Base-by-base conservation (phyloP, 2,888 invertebrate genomes). In the Cephonodes hylas region DNA sequence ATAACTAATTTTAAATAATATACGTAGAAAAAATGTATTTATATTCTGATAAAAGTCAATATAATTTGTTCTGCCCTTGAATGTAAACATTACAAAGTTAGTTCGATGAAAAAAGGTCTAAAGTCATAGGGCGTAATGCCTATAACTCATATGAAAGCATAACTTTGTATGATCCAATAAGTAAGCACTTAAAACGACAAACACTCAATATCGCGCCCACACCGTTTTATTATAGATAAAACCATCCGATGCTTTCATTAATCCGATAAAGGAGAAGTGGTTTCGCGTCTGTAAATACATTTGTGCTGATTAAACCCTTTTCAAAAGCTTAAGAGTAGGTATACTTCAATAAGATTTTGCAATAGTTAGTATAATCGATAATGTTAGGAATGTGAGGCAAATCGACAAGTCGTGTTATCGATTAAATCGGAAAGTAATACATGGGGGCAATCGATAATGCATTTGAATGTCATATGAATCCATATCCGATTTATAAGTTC, bases 101-200 rank as follows among this genome's bases (percentile, higher is more conserved):
- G n/a, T n/a, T n/a, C n/a, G n/a, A n/a, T n/a, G n/a, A n/a, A n/a
- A n/a, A n/a, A n/a, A n/a, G n/a, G n/a, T n/a, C n/a, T n/a, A n/a
- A n/a, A n/a, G n/a, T n/a, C n/a, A n/a, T n/a, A n/a, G n/a, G n/a
- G n/a, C n/a, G n/a, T n/a, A n/a, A n/a, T n/a, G n/a, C n/a, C n/a
- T n/a, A n/a, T n/a, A n/a, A n/a, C n/a, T n/a, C n/a, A n/a, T n/a
- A n/a, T n/a, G 23, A 31, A 31, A 34, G 1, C 13, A 1, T 25
- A 13, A 4, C n/a, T n/a, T n/a, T n/a, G n/a, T 23, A 42, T n/a
- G 13, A 20, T 38, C 6, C n/a, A 31, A 53, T 38, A 15, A 25
- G 13, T 42, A 27, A 18, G 27, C 53, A 53, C 18, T 27, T 58
- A 58, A 61, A 48, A 42, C 64, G 62, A 65, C 63, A 53, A 53